Evolutionary conservation across 1,140 invertebrate species (phyloP).

Genomic region (Trichonephila inaurata): DNA sequence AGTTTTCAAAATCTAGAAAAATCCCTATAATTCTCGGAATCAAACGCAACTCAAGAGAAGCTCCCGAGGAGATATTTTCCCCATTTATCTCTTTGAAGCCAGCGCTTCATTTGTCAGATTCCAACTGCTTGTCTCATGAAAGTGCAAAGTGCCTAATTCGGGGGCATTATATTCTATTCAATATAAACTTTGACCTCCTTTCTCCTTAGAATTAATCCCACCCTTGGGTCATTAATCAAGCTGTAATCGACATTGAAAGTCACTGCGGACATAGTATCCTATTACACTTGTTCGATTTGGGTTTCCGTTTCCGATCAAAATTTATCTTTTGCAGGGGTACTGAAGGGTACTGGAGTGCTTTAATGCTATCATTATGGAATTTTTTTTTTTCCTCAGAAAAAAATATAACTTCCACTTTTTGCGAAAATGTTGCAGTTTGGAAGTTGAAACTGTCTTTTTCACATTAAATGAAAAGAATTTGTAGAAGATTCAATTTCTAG

Average conservation of each 20-base stretch:
- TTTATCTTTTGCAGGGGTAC: background rate
- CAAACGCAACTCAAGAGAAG: background rate
- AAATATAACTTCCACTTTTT: background rate
- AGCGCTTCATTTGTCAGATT: conserved; percentile 44
- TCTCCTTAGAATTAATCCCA: conserved; percentile 60
- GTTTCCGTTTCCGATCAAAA: conserved; percentile 18
- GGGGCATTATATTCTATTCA: conserved; percentile 53
- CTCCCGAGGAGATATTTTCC: conserved; percentile 32
- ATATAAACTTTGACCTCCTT: conserved; percentile 54
- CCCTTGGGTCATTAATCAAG: conserved; percentile 47
- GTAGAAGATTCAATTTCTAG: too few relatives aligned
- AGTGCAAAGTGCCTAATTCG: conserved; percentile 51
- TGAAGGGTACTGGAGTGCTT: background rate
- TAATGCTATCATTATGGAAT: background rate
- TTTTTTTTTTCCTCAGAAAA: background rate
- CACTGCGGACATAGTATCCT: conserved; percentile 25
- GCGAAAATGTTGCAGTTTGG: background rate
- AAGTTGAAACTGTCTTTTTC: background rate
- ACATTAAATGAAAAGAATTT: too few relatives aligned
- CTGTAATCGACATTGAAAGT: conserved; percentile 36
- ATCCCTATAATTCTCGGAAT: background rate
- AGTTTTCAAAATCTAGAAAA: background rate
- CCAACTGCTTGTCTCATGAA: conserved; percentile 51
- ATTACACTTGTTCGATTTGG: conserved; percentile 22
- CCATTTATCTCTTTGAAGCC: conserved; percentile 35